These are phyloP conservation scores for Malurus splendens DNA, from an alignment of 2,797 vertebrate species.

Conservation along the genomic window DNA sequence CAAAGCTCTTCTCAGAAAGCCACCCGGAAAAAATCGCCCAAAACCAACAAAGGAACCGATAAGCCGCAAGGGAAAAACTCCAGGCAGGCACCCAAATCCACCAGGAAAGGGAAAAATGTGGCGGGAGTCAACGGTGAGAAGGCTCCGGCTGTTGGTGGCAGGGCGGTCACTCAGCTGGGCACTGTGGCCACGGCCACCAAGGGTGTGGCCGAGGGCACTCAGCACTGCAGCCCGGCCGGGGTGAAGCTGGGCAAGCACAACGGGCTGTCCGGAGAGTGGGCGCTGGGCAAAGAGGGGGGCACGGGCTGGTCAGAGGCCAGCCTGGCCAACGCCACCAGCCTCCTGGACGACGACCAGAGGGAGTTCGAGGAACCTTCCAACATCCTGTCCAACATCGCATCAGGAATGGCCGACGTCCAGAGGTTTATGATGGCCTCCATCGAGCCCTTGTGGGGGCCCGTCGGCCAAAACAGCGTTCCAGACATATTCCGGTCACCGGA, in stretches of 20 bases:
- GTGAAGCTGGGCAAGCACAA: constrained; percentile 67
- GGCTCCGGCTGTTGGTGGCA: constrained; percentile 70
- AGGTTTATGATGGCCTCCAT: constrained; percentile 99
- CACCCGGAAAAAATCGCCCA: constrained; percentile 89
- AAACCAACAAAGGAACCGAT: constrained; percentile 85
- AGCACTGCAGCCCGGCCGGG: constrained; percentile 51
- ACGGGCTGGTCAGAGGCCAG: constrained; percentile 81
- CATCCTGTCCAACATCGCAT: constrained; percentile 98
- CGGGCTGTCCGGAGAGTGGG: constrained; percentile 81
- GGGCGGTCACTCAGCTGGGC: constrained; percentile 57
- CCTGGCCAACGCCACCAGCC: constrained; percentile 71
- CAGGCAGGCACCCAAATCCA: constrained; percentile 85
- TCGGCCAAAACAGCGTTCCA: constrained; percentile 74
- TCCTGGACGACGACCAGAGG: constrained; percentile 91
- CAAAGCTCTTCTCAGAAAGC: constrained; percentile 78
- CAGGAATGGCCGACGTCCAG: constrained; percentile 98
- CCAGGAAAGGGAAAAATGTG: constrained; percentile 89
- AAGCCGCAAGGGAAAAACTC: constrained; percentile 83
- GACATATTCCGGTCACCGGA: constrained; percentile 89
- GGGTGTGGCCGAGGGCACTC: constrained; percentile 72
- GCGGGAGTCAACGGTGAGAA: constrained; percentile 85
- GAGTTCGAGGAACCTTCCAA: constrained; percentile 98
- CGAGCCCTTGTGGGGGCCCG: constrained; percentile 92
- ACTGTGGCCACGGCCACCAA: constrained; percentile 65
- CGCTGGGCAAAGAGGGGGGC: constrained; percentile 70